These are phyloP conservation scores for Limosa lapponica DNA, from an alignment of 2,797 vertebrate genomes.

Conservation along the genomic window DNA sequence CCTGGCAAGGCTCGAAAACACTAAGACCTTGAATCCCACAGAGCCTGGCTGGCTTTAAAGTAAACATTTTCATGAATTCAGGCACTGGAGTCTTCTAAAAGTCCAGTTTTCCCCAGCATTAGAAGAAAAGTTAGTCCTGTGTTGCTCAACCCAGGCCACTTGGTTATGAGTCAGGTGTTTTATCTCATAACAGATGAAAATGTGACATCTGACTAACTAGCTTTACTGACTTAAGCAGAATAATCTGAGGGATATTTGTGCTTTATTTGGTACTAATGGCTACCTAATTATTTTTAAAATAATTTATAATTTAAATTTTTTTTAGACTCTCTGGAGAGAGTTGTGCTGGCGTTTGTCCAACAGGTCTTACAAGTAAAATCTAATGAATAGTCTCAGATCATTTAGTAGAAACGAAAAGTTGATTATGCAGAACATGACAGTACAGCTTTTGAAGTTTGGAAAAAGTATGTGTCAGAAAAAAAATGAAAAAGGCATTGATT, in stretches of 20 bases:
- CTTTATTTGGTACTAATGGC: not conserved
- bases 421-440: not conserved
- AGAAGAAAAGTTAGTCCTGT: too few relatives aligned
- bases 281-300: not conserved
- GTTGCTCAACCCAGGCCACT: too few relatives aligned
- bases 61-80: too few relatives aligned
- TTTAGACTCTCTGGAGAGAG: not conserved
- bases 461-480: not conserved
- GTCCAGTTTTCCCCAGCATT: too few relatives aligned
- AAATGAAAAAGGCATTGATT: not conserved
- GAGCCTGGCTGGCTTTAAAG: too few relatives aligned
- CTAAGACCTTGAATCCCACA: too few relatives aligned
- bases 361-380: not conserved
- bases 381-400: not conserved
- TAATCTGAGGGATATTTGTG: not conserved
- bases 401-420: not conserved
- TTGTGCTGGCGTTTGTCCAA: not conserved
- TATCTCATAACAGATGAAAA: not conserved
- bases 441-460: not conserved
- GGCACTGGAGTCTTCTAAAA: too few relatives aligned
- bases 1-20: too few relatives aligned
- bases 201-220: not conserved
- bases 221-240: not conserved
- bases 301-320: not conserved
- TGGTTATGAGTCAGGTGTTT: not conserved